Conservation (phyloP, 2,113 vertebrate species). For the Peucedramus taeniatus region DNA sequence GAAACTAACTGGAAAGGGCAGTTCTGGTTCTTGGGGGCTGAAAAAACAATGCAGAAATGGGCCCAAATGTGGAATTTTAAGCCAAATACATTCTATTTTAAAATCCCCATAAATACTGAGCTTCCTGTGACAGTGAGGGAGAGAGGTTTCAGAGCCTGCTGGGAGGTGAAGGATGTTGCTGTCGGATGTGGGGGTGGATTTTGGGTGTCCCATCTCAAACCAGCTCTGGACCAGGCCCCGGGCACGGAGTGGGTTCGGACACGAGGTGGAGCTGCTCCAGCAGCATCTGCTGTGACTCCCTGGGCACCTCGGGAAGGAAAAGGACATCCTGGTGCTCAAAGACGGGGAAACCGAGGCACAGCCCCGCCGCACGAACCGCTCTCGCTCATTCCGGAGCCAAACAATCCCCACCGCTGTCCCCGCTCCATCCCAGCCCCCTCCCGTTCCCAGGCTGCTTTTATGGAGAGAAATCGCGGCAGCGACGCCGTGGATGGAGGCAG, state of each 20-base stretch:
- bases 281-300: background rate
- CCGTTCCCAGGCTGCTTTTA: background rate
- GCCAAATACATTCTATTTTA: accelerated
- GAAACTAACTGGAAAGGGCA: background rate
- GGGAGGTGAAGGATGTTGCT: background rate
- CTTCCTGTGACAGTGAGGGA: background rate
- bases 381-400: background rate
- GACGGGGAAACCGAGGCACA: background rate
- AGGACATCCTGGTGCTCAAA: accelerated
- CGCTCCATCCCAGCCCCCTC: background rate
- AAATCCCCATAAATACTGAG: accelerated
- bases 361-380: accelerated
- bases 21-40: background rate
- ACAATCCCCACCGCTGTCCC: accelerated
- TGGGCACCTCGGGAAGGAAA: accelerated
- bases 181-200: accelerated
- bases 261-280: background rate
- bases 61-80: background rate
- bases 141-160: background rate
- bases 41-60: background rate
- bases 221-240: accelerated
- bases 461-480: background rate
- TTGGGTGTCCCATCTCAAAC: background rate
- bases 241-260: background rate
- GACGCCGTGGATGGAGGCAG: background rate